Evolutionary conservation across 1,140 invertebrate species (phyloP), one percentile per base, ranked within the genome.

Genomic region (Plectrocnemia conspersa): DNA sequence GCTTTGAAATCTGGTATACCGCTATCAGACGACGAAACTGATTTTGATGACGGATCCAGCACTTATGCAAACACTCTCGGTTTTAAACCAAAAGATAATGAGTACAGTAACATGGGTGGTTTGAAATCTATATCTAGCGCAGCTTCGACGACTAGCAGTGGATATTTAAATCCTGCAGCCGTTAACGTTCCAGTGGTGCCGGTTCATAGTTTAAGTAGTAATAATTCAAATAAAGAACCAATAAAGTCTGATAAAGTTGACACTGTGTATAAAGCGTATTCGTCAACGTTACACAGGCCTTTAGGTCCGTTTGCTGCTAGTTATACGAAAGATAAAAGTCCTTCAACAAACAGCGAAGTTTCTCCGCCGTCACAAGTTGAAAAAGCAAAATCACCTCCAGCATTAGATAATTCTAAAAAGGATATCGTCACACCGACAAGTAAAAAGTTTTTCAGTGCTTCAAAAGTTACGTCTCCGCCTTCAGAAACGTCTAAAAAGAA

Each of bases 161-260:
- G 84, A 1, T 88, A 89, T 65, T 74, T 88, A 35, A 78, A 82
- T 61, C 84, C 86, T 0, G 81, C 84, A 5, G 78, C 81, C 4
- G 71, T 85, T 1, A 86, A 85, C 63, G 71, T 79, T 21, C 82
- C 81, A 1, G 76, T 77, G 6, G 75, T 65, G 52, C 61, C 61
- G 42, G 53, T 59, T 11, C 56, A 48, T 5, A 59, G 48, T 33
- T 25, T 56, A 29, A 58, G 50, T 36, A 49, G 54, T 48, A 42
- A 45, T 38, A 50, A 42, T 50, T 27, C 24, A 32, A 44, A 6
- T 4, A 47, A 27, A 3, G 21, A 9, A 4, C 19, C 13, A 38
- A 19, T 19, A 19, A 2, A 18, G 29, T 18, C 24, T 19, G 48
- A 55, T n/a, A 50, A 59, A 38, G 13, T 23, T 5, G 54, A 57